Evolutionary conservation across 30 jellyfish, hydroid and myxozoan genomes (phyloP).

Genomic region (Aurelia sp.): DNA sequence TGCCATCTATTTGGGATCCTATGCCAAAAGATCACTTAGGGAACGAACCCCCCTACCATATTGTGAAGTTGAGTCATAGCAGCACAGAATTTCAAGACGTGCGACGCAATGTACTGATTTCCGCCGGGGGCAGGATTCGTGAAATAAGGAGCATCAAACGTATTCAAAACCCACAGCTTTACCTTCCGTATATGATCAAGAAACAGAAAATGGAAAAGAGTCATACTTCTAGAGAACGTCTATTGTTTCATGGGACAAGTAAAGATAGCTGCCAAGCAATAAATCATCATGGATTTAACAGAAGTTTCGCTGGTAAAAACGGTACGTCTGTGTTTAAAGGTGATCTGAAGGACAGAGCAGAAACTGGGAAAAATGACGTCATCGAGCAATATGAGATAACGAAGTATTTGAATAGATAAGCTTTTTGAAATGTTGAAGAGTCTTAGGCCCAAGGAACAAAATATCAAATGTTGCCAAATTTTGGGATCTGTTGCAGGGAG

Average conservation of each 20-base stretch:
- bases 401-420: too few relatives aligned
- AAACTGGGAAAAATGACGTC: too few relatives aligned
- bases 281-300: conserved; percentile 38
- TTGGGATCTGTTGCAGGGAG: too few relatives aligned
- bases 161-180: conserved; percentile 42
- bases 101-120: neutral
- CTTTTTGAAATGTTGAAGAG: too few relatives aligned
- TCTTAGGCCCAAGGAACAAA: too few relatives aligned
- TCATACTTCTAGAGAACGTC: neutral
- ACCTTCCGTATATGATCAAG: conserved; percentile 2
- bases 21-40: conserved; percentile 22
- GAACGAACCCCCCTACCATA: conserved; percentile 8
- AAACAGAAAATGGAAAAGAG: conserved; percentile 25
- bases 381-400: too few relatives aligned
- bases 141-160: conserved; percentile 5
- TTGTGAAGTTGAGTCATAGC: neutral
- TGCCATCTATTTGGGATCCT: conserved; percentile 36
- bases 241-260: conserved; percentile 30
- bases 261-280: conserved; percentile 21
- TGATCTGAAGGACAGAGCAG: too few relatives aligned
- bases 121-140: neutral
- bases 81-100: conserved; percentile 20
- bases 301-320: conserved; percentile 48
- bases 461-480: too few relatives aligned
- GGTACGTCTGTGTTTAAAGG: conserved; percentile 1